Conservation (phyloP, 2,888 invertebrate species). For the Synanthedon formicaeformis region DNA sequence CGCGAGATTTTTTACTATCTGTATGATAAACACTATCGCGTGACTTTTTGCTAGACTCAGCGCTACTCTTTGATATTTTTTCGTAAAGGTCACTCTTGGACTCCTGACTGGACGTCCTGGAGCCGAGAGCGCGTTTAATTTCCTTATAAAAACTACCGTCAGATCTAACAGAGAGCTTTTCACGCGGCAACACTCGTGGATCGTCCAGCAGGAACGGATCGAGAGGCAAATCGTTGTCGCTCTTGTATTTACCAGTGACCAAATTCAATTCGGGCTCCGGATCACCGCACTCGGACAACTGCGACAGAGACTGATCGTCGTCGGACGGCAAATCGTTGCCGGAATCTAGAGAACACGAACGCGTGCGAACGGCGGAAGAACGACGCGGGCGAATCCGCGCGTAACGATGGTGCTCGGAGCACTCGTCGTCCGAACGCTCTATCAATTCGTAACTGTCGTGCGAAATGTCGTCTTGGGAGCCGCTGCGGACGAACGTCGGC, state of each 20-base stretch:
- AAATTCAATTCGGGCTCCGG: constrained; percentile 69
- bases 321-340: constrained; percentile 83
- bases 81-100: constrained; percentile 78
- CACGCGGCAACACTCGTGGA: constrained; percentile 78
- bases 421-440: constrained; percentile 79
- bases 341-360: constrained; percentile 81
- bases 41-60: constrained; percentile 75
- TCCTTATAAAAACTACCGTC: constrained; percentile 80
- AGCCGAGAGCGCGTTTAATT: constrained; percentile 73
- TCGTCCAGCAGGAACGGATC: constrained; percentile 85
- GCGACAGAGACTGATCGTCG: constrained; percentile 74
- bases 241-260: constrained; percentile 74
- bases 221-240: constrained; percentile 76
- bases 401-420: constrained; percentile 46
- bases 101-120: constrained; percentile 77
- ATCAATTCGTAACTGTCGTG: constrained; percentile 90
- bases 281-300: constrained; percentile 61
- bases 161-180: constrained; percentile 78
- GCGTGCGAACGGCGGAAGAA: constrained; percentile 54
- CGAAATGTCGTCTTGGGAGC: constrained; percentile 87
- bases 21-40: constrained; percentile 75
- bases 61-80: constrained; percentile 74
- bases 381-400: constrained; percentile 35
- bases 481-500: constrained; percentile 73
- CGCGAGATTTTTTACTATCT: constrained; percentile 75